Conservation (phyloP, 1,140 invertebrate species). For the Trichonephila clavipes region DNA sequence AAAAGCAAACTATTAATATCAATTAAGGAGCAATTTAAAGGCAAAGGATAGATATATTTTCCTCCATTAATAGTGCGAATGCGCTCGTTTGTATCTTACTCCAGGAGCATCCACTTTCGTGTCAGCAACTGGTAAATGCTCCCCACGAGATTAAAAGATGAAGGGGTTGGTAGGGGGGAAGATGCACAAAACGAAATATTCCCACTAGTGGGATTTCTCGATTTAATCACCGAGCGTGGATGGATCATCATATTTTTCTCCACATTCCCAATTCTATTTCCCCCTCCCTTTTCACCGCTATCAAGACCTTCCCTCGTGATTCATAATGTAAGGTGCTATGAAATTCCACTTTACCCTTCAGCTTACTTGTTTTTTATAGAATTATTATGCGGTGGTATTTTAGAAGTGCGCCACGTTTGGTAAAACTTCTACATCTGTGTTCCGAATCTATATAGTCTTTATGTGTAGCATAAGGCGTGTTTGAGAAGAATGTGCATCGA, state of each 20-base stretch:
- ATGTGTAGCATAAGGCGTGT: too few species aligned
- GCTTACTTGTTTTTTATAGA: too few species aligned
- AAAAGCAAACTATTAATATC: slow-evolving; percentile 73
- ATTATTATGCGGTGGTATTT: too few species aligned
- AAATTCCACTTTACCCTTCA: slow-evolving; percentile 7
- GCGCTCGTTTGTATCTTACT: background rate
- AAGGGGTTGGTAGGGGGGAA: too few species aligned
- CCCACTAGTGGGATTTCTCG: slow-evolving; percentile 60
- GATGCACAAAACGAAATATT: slow-evolving; percentile 56
- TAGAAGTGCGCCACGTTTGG: too few species aligned
- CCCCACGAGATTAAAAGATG: slow-evolving; percentile 41
- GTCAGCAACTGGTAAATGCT: slow-evolving; percentile 42
- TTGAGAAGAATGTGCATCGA: too few species aligned
- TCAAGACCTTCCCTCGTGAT: slow-evolving; percentile 12
- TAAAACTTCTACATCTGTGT: too few species aligned
- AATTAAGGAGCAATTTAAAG: slow-evolving; percentile 64
- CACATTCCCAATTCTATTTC: background rate
- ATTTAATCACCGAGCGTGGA: slow-evolving; percentile 61
- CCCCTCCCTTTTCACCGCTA: background rate
- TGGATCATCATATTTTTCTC: slow-evolving; percentile 55
- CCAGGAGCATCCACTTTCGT: background rate
- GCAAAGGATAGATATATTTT: slow-evolving; percentile 27
- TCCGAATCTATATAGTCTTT: too few species aligned
- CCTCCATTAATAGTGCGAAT: slow-evolving; percentile 48
- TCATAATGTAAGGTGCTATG: slow-evolving; percentile 52